These are phyloP conservation scores for Peromyscus melanophrys DNA, from an alignment of 2,797 vertebrate species.

Conservation along the genomic window DNA sequence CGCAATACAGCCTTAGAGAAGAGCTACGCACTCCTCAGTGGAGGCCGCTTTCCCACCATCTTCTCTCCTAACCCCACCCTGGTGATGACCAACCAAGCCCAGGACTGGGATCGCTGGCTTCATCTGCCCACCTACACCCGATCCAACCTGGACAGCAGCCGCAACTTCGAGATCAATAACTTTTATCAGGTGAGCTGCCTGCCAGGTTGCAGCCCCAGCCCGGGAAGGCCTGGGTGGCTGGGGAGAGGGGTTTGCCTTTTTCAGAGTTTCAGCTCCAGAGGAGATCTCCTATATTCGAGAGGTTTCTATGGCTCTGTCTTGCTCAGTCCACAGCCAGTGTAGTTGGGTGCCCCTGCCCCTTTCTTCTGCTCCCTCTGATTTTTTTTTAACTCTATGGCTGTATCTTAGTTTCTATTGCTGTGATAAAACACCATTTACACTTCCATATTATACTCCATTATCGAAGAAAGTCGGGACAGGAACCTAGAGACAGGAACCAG, in stretches of 20 bases:
- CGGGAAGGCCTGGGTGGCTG: background rate
- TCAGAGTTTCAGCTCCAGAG: background rate
- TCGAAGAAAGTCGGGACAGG: background rate
- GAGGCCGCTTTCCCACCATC: conserved; percentile 86
- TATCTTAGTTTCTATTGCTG: background rate
- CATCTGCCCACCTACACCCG: conserved; percentile 78
- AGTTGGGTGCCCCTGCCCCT: background rate
- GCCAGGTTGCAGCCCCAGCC: rapidly evolving
- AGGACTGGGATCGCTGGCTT: conserved; percentile 51
- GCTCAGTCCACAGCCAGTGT: background rate
- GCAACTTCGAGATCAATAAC: conserved; percentile 80
- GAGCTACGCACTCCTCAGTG: conserved; percentile 69
- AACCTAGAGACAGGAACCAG: no score
- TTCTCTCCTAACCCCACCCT: conserved; percentile 75
- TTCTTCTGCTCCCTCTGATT: background rate
- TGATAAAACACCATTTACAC: background rate
- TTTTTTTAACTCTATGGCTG: background rate
- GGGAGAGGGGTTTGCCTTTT: background rate
- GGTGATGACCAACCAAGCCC: background rate
- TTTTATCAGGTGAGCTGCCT: conserved; percentile 88
- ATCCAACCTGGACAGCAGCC: conserved; percentile 83
- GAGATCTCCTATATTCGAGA: background rate
- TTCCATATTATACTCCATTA: background rate
- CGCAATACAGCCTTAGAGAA: conserved; percentile 75
- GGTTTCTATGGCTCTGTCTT: background rate